Evolutionary conservation across 2,113 vertebrate genomes (phyloP).

Genomic region (Rhea pennata): DNA sequence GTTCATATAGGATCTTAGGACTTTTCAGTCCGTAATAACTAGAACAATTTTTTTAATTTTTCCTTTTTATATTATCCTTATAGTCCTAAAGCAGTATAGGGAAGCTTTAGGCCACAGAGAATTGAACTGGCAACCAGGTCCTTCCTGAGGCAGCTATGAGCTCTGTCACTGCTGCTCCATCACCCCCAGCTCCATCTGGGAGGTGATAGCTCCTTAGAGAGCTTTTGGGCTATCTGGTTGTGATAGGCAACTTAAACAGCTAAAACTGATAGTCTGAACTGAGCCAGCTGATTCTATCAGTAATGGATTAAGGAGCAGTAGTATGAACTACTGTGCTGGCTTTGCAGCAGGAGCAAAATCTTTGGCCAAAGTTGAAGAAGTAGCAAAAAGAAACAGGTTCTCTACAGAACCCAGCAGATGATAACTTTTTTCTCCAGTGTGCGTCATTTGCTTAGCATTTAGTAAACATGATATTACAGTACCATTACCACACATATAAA

Average conservation of each 20-base stretch:
- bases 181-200: not conserved
- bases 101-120: not conserved
- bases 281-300: not conserved
- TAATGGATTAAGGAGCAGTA: not conserved
- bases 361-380: not conserved
- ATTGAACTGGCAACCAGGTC: not conserved
- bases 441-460: not conserved
- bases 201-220: not conserved
- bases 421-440: not conserved
- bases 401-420: not conserved
- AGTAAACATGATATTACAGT: not conserved
- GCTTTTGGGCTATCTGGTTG: not conserved
- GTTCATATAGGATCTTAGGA: not conserved
- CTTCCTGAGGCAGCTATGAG: not conserved
- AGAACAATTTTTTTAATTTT: not conserved
- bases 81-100: not conserved
- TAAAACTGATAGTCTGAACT: not conserved
- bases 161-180: not conserved
- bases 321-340: not conserved
- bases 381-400: not conserved
- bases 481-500: not conserved
- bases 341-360: rapidly evolving
- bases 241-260: not conserved
- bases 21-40: not conserved
- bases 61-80: not conserved